phyloP scores from a whole-genome alignment of 2,113 vertebrate species.

The Pao palembangensis region DNA sequence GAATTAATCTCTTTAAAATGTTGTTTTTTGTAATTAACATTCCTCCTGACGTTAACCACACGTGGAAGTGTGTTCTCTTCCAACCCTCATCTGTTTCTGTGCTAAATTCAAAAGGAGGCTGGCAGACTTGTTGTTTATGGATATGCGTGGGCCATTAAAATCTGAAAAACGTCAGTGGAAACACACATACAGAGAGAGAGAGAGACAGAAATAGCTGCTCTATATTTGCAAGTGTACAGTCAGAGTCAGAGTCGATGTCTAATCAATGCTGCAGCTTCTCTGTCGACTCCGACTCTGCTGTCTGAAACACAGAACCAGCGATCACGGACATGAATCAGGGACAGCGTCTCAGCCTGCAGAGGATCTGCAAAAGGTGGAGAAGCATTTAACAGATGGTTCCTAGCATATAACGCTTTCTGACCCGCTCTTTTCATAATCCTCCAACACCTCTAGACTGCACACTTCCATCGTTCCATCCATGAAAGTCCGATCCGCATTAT shows the following conservation, averaged over 20 bases:
- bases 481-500: too few species aligned
- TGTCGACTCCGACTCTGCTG: slow-evolving; percentile 29
- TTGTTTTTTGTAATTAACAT: too few species aligned
- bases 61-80: too few species aligned
- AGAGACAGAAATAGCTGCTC: slow-evolving; percentile 63
- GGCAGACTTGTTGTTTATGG: slow-evolving; percentile 8
- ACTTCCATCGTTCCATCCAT: neutral
- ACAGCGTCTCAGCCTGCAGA: neutral
- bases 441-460: neutral
- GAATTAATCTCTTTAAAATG: too few species aligned
- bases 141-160: slow-evolving; percentile 47
- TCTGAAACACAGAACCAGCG: slow-evolving; percentile 19
- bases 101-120: slow-evolving; percentile 13
- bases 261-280: slow-evolving; percentile 59
- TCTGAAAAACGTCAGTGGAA: slow-evolving; percentile 47
- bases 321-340: slow-evolving; percentile 8
- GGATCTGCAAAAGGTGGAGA: neutral
- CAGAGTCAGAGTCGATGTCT: slow-evolving; percentile 62
- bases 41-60: too few species aligned
- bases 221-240: slow-evolving; percentile 67
- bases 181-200: slow-evolving; percentile 24
- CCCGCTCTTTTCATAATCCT: slow-evolving; percentile 2
- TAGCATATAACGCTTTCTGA: neutral
- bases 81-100: slow-evolving; percentile 21
- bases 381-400: neutral